These are phyloP conservation scores for Eriosoma lanigerum DNA, from an alignment of 1,140 invertebrate species.

Conservation along the genomic window DNA sequence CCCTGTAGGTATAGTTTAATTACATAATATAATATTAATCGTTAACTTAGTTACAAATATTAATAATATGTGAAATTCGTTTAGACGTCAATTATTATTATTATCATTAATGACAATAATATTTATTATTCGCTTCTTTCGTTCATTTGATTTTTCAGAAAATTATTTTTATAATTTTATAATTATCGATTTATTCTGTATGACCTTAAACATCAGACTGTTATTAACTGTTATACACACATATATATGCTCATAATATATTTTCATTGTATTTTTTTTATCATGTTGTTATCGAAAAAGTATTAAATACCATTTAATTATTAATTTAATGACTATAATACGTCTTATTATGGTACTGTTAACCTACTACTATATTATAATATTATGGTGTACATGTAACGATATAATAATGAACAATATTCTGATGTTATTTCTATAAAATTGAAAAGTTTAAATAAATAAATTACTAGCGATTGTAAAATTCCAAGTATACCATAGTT, in stretches of 20 bases:
- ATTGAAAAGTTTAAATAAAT: background rate
- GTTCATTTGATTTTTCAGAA: background rate
- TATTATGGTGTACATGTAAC: no score
- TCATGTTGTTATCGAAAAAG: constrained; percentile 1
- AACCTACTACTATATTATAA: background rate
- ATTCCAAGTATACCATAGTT: background rate
- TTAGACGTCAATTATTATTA: no score
- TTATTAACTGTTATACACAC: background rate
- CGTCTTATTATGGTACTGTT: background rate
- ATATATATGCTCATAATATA: no score
- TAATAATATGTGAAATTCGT: no score
- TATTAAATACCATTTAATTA: constrained; percentile 23
- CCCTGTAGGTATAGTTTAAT: no score
- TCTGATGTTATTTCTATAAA: background rate
- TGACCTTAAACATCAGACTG: background rate
- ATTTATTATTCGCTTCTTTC: no score
- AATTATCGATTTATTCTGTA: background rate
- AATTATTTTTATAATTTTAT: background rate
- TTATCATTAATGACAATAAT: no score
- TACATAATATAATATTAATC: no score
- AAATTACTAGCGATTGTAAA: background rate
- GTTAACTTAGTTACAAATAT: no score
- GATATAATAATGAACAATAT: background rate
- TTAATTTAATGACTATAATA: constrained; percentile 13
- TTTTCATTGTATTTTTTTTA: background rate